Conservation (phyloP, 2,888 invertebrate species). For the Ochlodes sylvanus region DNA sequence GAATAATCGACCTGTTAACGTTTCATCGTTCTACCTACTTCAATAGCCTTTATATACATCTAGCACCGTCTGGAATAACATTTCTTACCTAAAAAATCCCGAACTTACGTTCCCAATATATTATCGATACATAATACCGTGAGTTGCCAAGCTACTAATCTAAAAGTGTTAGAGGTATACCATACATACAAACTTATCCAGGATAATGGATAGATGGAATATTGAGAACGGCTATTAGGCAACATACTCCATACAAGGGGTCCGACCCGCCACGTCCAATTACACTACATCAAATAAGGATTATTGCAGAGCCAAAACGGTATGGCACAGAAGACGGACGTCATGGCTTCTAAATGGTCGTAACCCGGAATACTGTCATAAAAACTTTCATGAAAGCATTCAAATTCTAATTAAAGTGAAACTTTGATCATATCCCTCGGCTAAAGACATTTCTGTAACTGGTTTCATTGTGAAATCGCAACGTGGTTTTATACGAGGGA, state of each 20-base stretch:
- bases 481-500: neutral
- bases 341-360: constrained; percentile 27
- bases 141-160: too few relatives aligned
- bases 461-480: constrained; percentile 6
- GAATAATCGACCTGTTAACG: constrained; percentile 80
- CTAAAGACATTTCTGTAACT: constrained; percentile 20
- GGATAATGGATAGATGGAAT: too few relatives aligned
- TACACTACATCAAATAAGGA: neutral
- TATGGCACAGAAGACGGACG: constrained; percentile 22
- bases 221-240: too few relatives aligned
- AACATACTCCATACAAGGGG: too few relatives aligned
- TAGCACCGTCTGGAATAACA: constrained; percentile 24
- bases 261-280: too few relatives aligned
- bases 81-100: neutral
- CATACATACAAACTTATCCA: too few relatives aligned
- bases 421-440: constrained; percentile 25
- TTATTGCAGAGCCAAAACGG: constrained; percentile 22
- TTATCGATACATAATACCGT: too few relatives aligned
- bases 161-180: too few relatives aligned
- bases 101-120: neutral
- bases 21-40: constrained; percentile 54
- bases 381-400: constrained; percentile 34
- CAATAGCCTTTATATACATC: constrained; percentile 35
- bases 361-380: constrained; percentile 33
- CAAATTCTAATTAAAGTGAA: constrained; percentile 34